Evolutionary conservation across 2,797 vertebrate genomes (phyloP).

Genomic region (Ataeniobius toweri): DNA sequence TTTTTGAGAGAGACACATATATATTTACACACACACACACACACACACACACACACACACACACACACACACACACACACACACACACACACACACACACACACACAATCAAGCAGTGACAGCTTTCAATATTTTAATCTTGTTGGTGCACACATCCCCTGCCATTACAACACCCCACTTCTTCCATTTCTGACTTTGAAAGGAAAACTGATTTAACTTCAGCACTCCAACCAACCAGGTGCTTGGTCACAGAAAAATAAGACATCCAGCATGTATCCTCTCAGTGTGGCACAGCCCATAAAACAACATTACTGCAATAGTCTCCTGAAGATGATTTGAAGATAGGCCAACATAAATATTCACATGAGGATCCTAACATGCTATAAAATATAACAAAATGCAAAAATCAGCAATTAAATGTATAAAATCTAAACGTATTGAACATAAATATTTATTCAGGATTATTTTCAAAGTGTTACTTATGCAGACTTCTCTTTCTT

Average conservation of each 20-base stretch:
- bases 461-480: not conserved
- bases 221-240: constrained; percentile 9
- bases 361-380: not conserved
- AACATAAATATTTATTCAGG: not conserved
- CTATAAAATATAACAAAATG: not conserved
- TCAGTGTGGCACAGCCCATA: constrained; percentile 6
- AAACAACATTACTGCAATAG: constrained; percentile 10
- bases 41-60: too few species aligned
- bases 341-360: constrained; percentile 9
- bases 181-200: constrained; percentile 25
- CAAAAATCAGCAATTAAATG: not conserved
- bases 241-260: constrained; percentile 10
- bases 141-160: constrained; percentile 21
- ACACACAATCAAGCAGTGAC: constrained; percentile 23
- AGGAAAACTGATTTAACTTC: constrained; percentile 29
- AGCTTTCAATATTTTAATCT: constrained; percentile 34
- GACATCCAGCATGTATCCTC: constrained; percentile 12
- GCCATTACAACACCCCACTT: not conserved
- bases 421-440: not conserved
- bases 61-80: too few species aligned
- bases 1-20: too few species aligned
- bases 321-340: constrained; percentile 1
- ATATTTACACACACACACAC: too few species aligned
- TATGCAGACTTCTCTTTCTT: not conserved
- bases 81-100: constrained; percentile 3